phyloP scores from a whole-genome alignment of 1,140 invertebrate species.

The Penaeus indicus region DNA sequence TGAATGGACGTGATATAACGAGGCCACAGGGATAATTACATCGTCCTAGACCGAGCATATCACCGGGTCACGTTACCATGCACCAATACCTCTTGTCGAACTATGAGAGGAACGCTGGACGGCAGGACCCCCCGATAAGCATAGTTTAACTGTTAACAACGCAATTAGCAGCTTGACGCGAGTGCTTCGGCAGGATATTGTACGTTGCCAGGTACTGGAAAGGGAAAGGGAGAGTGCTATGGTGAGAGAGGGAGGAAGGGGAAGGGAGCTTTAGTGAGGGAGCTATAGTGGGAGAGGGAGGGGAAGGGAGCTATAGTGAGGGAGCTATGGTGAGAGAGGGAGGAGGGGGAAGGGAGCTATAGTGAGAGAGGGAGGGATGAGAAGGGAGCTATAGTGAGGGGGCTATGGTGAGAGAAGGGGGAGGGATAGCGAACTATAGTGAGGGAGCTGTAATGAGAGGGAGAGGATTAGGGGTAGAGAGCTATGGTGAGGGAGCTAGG shows the following conservation, averaged over 20 bases:
- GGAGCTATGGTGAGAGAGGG: constrained; percentile 6
- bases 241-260: background rate
- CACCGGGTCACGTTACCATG: too few relatives aligned
- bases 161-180: too few relatives aligned
- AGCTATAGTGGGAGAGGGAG: background rate
- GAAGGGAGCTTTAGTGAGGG: background rate
- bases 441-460: background rate
- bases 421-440: background rate
- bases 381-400: background rate
- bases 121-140: too few relatives aligned
- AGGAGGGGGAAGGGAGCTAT: background rate
- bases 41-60: too few relatives aligned
- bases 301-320: constrained; percentile 17
- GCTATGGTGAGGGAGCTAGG: background rate
- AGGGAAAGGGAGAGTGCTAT: background rate
- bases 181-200: too few relatives aligned
- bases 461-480: background rate
- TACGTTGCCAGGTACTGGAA: background rate
- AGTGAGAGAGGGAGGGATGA: constrained; percentile 6
- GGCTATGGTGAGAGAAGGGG: background rate
- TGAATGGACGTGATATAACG: too few relatives aligned
- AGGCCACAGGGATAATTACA: too few relatives aligned
- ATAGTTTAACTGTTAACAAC: too few relatives aligned
- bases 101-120: too few relatives aligned
- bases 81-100: too few relatives aligned